phyloP scores from a whole-genome alignment of 2,797 vertebrate species.

The Enteromius fasciolatus region DNA sequence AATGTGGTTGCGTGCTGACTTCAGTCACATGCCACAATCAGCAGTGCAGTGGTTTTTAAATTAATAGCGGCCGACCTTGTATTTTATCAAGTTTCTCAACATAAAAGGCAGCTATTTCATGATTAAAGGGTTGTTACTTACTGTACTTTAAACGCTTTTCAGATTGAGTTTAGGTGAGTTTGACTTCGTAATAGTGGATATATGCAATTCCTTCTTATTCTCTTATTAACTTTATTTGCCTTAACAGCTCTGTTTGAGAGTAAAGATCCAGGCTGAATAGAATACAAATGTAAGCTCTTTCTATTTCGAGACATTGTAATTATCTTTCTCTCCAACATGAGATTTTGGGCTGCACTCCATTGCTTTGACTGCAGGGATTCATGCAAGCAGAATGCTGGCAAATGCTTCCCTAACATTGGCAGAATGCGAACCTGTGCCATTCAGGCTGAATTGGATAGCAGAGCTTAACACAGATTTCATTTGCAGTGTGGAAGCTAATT shows the following conservation, averaged over 20 bases:
- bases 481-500: slow-evolving; percentile 68
- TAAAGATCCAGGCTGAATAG: not conserved
- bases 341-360: slow-evolving; percentile 34
- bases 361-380: slow-evolving; percentile 4
- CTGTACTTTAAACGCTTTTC: not conserved
- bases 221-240: slow-evolving; percentile 14
- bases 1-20: not conserved
- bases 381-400: slow-evolving; percentile 18
- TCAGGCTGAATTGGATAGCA: slow-evolving; percentile 59
- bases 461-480: slow-evolving; percentile 71
- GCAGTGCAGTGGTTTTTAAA: not conserved
- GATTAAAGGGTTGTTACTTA: not conserved
- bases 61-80: not conserved
- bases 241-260: slow-evolving; percentile 3
- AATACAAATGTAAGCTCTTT: slow-evolving; percentile 11
- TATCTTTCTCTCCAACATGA: slow-evolving; percentile 41
- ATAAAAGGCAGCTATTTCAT: not conserved
- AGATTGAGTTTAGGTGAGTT: slow-evolving; percentile 5
- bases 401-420: not conserved
- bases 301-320: slow-evolving; percentile 42
- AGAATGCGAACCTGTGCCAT: too few species aligned
- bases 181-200: not conserved
- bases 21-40: not conserved
- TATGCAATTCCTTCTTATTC: not conserved
- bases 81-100: not conserved